Base-by-base conservation (phyloP, 2,113 vertebrate genomes). In the Cyanistes caeruleus region DNA sequence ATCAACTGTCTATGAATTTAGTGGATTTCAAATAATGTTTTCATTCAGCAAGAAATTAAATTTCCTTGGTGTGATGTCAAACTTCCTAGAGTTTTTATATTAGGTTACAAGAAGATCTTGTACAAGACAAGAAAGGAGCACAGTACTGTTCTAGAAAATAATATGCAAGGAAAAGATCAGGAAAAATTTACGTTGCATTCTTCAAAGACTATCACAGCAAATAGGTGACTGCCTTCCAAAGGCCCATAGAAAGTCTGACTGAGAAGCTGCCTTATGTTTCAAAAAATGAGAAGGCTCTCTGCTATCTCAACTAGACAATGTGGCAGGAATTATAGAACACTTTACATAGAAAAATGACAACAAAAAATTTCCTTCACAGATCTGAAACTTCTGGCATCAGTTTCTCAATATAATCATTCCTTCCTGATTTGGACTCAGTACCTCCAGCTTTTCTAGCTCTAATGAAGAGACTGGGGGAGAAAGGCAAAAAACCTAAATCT, bases 401-500 rank as follows among this genome's bases (percentile, higher is more conserved):
- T 49, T 91, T 72, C 10, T 33, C 49, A 52, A 58, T n/a, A 3
- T 15, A 73, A 56, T 31, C 0, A 30, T 39, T 65, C 24, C 10
- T 5, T 62, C 21, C 21, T 48, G 11, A 48, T 39, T 48, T 67
- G 10, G 13, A 51, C 9, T 59, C 12, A 20, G 11, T 43, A 72
- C 3, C 10, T 74, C 49, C 19, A 53, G 11, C 6, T 75, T 76
- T 73, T 73, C 16, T 39, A 5, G 27, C 15, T 85, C 6, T 49
- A 35, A 62, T 16, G 20, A 49, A 75, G 11, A 48, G 1, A 1
- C 0, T 60, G 30, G 2, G 10, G 7, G 4, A 58, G 8, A n/a
- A 43, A 3, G 8, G 5, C 16, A 16, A 8, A 46, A 13, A 82
- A 43, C 8, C 6, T 11, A 41, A 52, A 27, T 62, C 10, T 65